phyloP scores from a whole-genome alignment of 2,888 invertebrate genomes.

The Tipula lateralis region DNA sequence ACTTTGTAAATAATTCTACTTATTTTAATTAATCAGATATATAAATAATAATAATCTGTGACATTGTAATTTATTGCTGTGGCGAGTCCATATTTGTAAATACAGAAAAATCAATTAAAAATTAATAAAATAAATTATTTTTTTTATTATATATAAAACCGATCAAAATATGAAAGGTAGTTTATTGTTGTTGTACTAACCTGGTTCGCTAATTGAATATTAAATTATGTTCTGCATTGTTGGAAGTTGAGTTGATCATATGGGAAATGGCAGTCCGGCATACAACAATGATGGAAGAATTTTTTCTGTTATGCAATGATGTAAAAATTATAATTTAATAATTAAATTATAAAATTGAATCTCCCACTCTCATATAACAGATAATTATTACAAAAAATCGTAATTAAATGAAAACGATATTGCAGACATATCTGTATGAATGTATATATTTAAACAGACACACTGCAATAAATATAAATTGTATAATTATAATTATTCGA shows the following conservation, averaged over 20 bases:
- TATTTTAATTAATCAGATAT: background rate
- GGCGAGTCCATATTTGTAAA: background rate
- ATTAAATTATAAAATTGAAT: background rate
- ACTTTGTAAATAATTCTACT: background rate
- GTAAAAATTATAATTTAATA: background rate
- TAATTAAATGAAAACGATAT: slow-evolving; percentile 3
- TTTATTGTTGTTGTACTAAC: background rate
- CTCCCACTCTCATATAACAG: background rate
- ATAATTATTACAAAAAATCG: background rate
- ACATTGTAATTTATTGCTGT: background rate
- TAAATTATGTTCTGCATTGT: background rate
- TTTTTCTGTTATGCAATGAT: background rate
- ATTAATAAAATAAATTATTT: slow-evolving; percentile 14
- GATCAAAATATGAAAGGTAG: background rate
- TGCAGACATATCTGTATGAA: background rate
- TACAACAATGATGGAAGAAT: background rate
- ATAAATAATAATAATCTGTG: background rate
- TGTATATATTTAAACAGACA: background rate
- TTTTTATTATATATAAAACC: too few species aligned
- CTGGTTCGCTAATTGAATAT: background rate
- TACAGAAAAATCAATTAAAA: background rate
- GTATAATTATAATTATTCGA: slow-evolving; percentile 1
- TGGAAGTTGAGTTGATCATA: background rate
- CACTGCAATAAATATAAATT: background rate
- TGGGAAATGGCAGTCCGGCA: background rate